Evolutionary conservation across 2,113 vertebrate genomes (phyloP).

Genomic region (Stegostoma tigrinum): DNA sequence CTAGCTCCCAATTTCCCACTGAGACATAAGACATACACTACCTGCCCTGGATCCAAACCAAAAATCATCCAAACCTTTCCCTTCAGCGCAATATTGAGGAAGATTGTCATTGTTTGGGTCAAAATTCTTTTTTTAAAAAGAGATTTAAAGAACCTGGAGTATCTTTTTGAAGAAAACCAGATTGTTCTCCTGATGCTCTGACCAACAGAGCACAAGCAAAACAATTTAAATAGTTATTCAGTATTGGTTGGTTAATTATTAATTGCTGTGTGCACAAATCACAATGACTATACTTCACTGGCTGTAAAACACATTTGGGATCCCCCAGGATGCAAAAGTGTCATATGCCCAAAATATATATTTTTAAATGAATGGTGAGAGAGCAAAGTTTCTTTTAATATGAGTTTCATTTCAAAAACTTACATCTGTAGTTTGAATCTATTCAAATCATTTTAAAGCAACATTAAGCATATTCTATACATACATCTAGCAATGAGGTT

Average conservation of each 20-base stretch:
- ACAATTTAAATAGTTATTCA: background rate
- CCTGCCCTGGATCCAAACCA: background rate
- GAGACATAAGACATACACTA: background rate
- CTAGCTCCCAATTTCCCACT: background rate
- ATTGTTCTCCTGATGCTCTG: background rate
- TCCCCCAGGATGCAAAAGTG: background rate
- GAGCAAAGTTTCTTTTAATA: background rate
- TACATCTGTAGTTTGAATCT: background rate
- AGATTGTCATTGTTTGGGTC: background rate
- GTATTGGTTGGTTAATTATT: too few species aligned
- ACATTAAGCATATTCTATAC: background rate
- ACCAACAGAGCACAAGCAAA: background rate
- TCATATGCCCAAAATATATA: background rate
- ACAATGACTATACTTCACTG: background rate
- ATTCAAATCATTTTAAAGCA: background rate
- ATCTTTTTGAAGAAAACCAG: background rate
- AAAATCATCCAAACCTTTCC: background rate
- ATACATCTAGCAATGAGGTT: background rate
- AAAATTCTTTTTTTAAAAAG: background rate
- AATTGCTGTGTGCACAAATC: background rate
- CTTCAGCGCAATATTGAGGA: background rate
- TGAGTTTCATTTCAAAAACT: background rate
- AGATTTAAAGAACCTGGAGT: background rate
- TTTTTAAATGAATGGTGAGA: background rate
- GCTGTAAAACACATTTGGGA: background rate